Percentiles rank a stretch among this genome's conserved stretches.
phyloP scores from a whole-genome alignment of 2,113 vertebrate species.

The Microtus montanus region DNA sequence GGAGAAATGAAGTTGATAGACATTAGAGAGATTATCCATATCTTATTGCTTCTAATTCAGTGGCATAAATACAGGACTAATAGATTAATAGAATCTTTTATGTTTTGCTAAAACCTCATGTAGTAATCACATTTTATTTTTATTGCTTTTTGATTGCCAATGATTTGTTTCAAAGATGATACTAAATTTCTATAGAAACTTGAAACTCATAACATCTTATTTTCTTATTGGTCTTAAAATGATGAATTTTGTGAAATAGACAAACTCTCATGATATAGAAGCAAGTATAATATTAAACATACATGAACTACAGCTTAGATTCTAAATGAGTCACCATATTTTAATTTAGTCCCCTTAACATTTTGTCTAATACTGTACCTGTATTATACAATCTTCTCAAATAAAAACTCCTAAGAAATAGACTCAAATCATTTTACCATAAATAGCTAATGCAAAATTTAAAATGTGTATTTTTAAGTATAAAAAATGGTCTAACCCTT shows the following conservation, averaged over 20 bases:
- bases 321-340: conserved; percentile 1
- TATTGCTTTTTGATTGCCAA: neutral
- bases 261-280: neutral
- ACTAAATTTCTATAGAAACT: neutral
- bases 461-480: neutral
- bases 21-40: no score
- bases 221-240: neutral
- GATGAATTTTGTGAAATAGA: neutral
- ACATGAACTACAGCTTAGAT: neutral
- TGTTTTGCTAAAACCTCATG: neutral
- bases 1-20: neutral
- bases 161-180: neutral
- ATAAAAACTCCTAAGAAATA: neutral
- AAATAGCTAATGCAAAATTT: neutral
- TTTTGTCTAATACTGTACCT: neutral
- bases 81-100: neutral
- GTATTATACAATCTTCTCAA: neutral
- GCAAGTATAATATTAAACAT: neutral
- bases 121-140: neutral
- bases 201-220: neutral
- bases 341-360: neutral
- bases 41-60: neutral
- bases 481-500: neutral
- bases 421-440: neutral
- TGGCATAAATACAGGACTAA: neutral